Percentiles rank a stretch among this genome's conserved stretches.
Conservation (phyloP, 2,797 vertebrate genomes). For the Liparis tanakae region DNA sequence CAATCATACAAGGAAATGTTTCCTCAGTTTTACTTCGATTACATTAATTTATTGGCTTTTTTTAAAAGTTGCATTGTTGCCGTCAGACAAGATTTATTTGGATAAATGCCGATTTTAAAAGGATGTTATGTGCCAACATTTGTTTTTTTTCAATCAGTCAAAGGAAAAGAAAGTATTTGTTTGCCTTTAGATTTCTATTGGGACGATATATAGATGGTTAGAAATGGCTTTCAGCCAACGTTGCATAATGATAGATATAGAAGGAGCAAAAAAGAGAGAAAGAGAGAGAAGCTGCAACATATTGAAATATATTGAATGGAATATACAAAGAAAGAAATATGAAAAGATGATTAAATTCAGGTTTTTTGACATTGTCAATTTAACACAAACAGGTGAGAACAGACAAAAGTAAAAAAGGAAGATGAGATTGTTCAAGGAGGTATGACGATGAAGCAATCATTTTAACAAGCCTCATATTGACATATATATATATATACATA, state of each 20-base stretch:
- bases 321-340: slow-evolving; percentile 30
- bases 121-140: slow-evolving; percentile 39
- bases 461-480: slow-evolving; percentile 47
- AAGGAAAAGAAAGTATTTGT: slow-evolving; percentile 35
- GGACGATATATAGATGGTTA: slow-evolving; percentile 32
- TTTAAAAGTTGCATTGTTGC: slow-evolving; percentile 18
- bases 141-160: slow-evolving; percentile 41
- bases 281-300: slow-evolving; percentile 6
- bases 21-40: slow-evolving; percentile 23
- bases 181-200: slow-evolving; percentile 18
- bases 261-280: slow-evolving; percentile 8
- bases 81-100: not conserved
- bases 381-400: slow-evolving; percentile 26
- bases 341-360: slow-evolving; percentile 47
- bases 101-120: slow-evolving; percentile 25
- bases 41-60: slow-evolving; percentile 30
- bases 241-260: slow-evolving; percentile 23
- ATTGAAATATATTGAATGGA: slow-evolving; percentile 26
- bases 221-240: slow-evolving; percentile 44
- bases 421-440: slow-evolving; percentile 13
- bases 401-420: not conserved
- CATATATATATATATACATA: too few relatives aligned
- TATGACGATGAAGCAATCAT: slow-evolving; percentile 30
- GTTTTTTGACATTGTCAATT: slow-evolving; percentile 37
- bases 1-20: not conserved